A percentile compares a stretch with the other conserved stretches of the same genome.
Conservation (phyloP, 2,888 invertebrate species). For the Chrysolina haemoptera region DNA sequence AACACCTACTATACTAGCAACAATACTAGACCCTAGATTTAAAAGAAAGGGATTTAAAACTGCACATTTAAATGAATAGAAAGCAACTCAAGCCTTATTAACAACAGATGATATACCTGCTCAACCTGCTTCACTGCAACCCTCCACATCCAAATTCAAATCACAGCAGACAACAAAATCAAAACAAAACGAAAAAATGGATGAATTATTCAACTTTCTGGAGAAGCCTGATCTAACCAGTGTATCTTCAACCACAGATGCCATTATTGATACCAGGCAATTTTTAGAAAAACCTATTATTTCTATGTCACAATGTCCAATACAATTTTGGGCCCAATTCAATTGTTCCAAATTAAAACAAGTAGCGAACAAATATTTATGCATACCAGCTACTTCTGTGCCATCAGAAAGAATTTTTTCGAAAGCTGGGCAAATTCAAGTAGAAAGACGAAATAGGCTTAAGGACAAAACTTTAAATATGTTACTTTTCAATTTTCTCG, state of each 20-base stretch:
- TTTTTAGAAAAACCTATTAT: neutral
- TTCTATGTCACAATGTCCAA: neutral
- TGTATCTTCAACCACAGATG: conserved; percentile 3
- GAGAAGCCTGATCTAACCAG: neutral
- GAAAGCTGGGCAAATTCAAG: conserved; percentile 3
- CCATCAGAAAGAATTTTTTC: conserved; percentile 3
- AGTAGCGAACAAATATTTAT: neutral
- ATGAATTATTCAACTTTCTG: neutral
- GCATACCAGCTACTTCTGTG: conserved; percentile 6
- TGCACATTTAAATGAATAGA: neutral
- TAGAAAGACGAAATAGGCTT: conserved; percentile 2
- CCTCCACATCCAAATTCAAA: neutral
- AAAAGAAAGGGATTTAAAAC: neutral
- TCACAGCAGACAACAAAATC: neutral
- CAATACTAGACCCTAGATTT: neutral
- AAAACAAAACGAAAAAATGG: neutral
- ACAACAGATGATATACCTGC: neutral
- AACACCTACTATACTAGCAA: neutral
- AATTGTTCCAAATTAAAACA: neutral
- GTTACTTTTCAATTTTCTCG: neutral
- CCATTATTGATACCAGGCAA: neutral
- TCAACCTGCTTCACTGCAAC: neutral
- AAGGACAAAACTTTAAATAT: neutral
- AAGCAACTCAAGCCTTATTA: conserved; percentile 3
- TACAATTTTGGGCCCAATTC: neutral